phyloP scores from a whole-genome alignment of 2,797 vertebrate genomes.

The Acridotheres tristis region DNA sequence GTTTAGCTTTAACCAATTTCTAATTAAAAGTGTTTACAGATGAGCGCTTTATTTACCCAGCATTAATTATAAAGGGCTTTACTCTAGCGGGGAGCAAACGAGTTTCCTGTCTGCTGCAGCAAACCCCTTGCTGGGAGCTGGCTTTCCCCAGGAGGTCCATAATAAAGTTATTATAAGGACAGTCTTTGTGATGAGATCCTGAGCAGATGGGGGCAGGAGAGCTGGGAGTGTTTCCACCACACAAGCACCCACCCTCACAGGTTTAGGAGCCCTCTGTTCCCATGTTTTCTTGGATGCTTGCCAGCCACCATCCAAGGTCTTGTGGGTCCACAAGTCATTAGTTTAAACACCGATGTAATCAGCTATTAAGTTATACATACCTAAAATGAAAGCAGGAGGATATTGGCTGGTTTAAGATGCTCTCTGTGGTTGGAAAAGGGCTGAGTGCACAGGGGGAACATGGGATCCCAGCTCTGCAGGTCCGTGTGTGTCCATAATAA shows the following conservation, averaged over 20 bases:
- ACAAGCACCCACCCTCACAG: background rate
- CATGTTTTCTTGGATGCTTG: background rate
- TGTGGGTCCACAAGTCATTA: slow-evolving; percentile 32
- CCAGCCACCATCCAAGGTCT: slow-evolving; percentile 13
- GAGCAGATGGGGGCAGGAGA: slow-evolving; percentile 41
- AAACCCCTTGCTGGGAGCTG: slow-evolving; percentile 28
- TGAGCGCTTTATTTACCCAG: slow-evolving; percentile 67
- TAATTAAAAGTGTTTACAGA: slow-evolving; percentile 74
- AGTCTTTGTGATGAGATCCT: slow-evolving; percentile 47
- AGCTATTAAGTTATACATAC: background rate
- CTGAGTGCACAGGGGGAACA: background rate
- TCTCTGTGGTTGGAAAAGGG: background rate
- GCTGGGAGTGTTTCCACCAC: background rate
- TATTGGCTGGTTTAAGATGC: slow-evolving; percentile 19
- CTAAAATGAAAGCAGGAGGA: slow-evolving; percentile 28
- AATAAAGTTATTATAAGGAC: slow-evolving; percentile 63
- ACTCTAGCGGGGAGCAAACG: slow-evolving; percentile 24
- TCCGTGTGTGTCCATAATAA: background rate
- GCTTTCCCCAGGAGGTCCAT: slow-evolving; percentile 23
- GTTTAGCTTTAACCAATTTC: slow-evolving; percentile 62
- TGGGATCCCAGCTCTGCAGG: fast-evolving
- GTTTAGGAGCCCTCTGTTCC: slow-evolving; percentile 6
- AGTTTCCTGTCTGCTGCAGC: slow-evolving; percentile 54
- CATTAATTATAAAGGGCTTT: slow-evolving; percentile 77
- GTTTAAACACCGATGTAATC: slow-evolving; percentile 14